Percentiles rank a stretch among this genome's conserved stretches.
Conservation (phyloP, 2,113 vertebrate genomes). For the Hiodon alosoides region DNA sequence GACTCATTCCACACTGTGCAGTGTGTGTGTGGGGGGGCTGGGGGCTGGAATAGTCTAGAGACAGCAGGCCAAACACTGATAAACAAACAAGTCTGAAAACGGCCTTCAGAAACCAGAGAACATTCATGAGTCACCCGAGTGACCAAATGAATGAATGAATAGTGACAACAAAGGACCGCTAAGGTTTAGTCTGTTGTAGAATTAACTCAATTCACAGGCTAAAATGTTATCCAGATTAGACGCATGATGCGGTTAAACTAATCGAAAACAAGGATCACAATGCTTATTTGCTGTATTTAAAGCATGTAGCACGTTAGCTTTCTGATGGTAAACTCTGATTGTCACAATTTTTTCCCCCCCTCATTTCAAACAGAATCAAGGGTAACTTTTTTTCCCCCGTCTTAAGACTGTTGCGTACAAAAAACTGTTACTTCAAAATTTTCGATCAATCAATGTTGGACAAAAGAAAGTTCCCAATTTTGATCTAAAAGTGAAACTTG, state of each 20-base stretch:
- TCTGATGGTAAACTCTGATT: background rate
- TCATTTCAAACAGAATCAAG: no score
- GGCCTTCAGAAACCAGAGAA: background rate
- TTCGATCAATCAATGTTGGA: no score
- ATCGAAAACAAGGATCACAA: background rate
- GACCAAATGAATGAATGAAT: background rate
- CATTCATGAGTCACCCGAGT: background rate
- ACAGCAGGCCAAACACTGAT: background rate
- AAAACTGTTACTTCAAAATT: background rate
- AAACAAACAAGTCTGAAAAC: background rate
- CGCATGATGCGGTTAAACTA: background rate
- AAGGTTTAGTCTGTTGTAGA: background rate
- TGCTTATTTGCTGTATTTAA: background rate
- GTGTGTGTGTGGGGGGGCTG: background rate
- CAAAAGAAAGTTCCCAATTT: no score
- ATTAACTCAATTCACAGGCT: background rate
- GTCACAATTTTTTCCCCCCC: background rate
- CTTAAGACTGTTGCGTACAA: background rate
- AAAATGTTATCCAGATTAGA: no score
- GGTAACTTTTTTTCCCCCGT: no score
- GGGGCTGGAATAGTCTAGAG: background rate
- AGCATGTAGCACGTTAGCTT: background rate
- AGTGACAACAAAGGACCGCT: background rate
- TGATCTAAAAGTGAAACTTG: no score
- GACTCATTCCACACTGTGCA: background rate